Base-by-base conservation (phyloP, 2,113 vertebrate species). In the Phylloscopus whistleri region DNA sequence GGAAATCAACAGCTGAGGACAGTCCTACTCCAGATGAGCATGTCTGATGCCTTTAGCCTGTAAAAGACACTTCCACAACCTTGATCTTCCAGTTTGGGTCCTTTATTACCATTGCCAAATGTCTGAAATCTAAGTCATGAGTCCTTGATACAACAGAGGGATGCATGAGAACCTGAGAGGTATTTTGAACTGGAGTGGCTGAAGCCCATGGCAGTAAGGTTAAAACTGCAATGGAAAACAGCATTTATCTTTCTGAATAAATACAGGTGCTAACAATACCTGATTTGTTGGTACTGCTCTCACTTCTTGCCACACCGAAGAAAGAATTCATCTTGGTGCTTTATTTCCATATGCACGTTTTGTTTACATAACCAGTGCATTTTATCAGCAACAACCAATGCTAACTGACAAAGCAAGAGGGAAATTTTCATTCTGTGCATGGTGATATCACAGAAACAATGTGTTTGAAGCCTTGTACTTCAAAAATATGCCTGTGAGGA, bases 401-500 rank as follows among this genome's bases (percentile, higher is more conserved):
- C 89, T 84, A 84, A 89, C 85, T 82, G 93, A 89, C 76, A 95
- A 94, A 96, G 93, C 76, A 90, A 78, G 83, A 84, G 83, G 58
- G 73, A 92, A 92, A 92, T 87, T 69, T 91, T 96, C 86, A 60
- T 92, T 96, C 85, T 90, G 64, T 78, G 79, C 35, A 7, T 89
- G 86, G 83, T 52, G 93, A 92, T 96, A 96, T 88, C 93, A 79
- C 73, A 90, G 90, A 92, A 96, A 87, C 79, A 94, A 75, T 79
- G 80, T 75, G 69, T 96, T 96, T 89, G 88, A 96, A 97, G 90
- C 69, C 69, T 89, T 64, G 58, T 41, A 72, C 95, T 96, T 96
- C 88, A 94, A 90, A 97, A 96, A 84, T 84, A 49, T 87, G 90
- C 83, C 88, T 93, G 73, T 92, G 60, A 96, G 79, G 80, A 94